Evolutionary conservation across 2,113 vertebrate genomes (phyloP), one percentile per base, ranked within the genome.

Genomic region (Xenopus laevis): DNA sequence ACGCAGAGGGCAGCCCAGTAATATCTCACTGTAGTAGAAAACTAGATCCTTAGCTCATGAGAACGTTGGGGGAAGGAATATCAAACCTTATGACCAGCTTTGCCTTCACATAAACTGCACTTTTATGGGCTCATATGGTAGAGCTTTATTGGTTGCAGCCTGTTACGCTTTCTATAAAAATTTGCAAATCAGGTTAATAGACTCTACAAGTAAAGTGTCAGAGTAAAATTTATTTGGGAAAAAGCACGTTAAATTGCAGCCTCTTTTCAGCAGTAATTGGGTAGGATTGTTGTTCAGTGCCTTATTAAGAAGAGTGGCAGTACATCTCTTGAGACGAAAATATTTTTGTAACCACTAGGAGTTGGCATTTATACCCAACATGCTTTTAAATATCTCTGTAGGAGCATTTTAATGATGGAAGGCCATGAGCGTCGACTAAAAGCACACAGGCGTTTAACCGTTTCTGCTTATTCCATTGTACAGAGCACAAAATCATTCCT

Each of bases 331-430:
- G 13, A 53, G 15, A 60, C 15, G 13, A 16, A 74, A 55, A 78
- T 58, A 47, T 78, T 58, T 78, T 53, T 45, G 16, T 50, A 71
- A 62, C 57, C 46, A 62, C 73, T 62, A 33, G 52, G 72, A 68
- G 20, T 27, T 68, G 73, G 27, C 73, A 75, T 75, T 62, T 75
- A 62, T 44, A 33, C 58, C 53, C 61, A 16, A 62, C 55, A 50
- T 33, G 50, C 70, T 60, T 59, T 72, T 13, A 66, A 61, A 60
- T 20, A 13, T 60, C 59, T 4, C 53, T 60, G 44, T 52, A 47
- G 27, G 30, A 33, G 57, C 27, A 33, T 75, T 75, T 75, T 68
- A 68, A 61, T 68, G 40, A 60, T 50, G 8, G 72, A 64, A 68
- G 58, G 21, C 55, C 13, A 46, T 20, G 65, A 68, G 65, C 13